Base-by-base conservation (phyloP, 2,888 invertebrate species). In the Leucophenga maculata region DNA sequence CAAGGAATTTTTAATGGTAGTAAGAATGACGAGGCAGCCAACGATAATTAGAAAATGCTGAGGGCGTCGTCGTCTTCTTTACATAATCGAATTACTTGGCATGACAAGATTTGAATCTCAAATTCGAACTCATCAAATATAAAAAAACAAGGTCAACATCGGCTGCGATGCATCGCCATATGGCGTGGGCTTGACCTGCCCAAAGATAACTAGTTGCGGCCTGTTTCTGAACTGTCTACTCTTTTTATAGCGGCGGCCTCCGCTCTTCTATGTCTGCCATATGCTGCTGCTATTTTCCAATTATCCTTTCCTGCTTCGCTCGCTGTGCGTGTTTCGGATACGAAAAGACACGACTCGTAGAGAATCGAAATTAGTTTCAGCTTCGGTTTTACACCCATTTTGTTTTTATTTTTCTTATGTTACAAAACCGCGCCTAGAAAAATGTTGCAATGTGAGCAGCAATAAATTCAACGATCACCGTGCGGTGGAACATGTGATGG, bases 271-370 rank as follows among this genome's bases (percentile, higher is more conserved):
- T 60, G 73, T 73, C 69, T 74, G 71, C 78, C 85, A 85, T 85
- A 83, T 85, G 84, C 71, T 83, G 67, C 74, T 69, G 76, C 75
- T 80, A 77, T 64, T 75, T 79, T 78, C 82, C 80, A 80, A 82
- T 80, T 80, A 80, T 80, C 82, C 82, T 82, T 80, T 74, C 72
- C 69, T 68, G 57, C 69, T 57, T 66, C 65, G 70, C 44, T 48
- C 70, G 46, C 52, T 22, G 26, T 54, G 54, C 26, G 31, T 70
- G 65, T 52, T 62, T 26, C 32, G 52, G 31, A 46, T 31, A 14
- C 26, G 74, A 72, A 52, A 65, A 59, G 64, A 26, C 66, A 46
- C 50, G 60, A 72, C 68, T 67, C n/a, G 70, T 70, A 55, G 22
- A 18, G 57, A 52, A 68, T 70, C 52, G 32, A 77, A 82, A 83